These are phyloP conservation scores for Cryptoprocta ferox DNA, from an alignment of 2,797 vertebrate species.

Conservation along the genomic window DNA sequence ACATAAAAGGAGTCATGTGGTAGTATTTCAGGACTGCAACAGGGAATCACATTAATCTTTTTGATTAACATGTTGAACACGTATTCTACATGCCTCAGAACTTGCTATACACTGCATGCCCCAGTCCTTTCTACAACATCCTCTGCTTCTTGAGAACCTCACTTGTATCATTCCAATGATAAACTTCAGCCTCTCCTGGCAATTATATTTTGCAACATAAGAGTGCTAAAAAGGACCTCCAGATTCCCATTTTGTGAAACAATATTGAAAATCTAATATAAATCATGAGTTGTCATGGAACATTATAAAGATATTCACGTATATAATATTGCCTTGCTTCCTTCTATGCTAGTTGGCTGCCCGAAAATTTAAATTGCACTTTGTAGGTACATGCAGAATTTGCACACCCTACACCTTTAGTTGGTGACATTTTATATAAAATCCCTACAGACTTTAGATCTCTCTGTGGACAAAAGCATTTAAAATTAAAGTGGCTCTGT, in stretches of 20 bases:
- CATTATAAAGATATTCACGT: background rate
- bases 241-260: background rate
- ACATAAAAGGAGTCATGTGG: background rate
- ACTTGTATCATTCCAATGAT: background rate
- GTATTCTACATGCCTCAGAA: background rate
- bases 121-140: background rate
- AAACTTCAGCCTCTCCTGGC: background rate
- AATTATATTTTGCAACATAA: background rate
- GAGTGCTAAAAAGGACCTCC: background rate
- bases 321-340: background rate
- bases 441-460: slow-evolving; percentile 57
- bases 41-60: background rate
- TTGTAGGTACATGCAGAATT: slow-evolving; percentile 46
- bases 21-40: background rate
- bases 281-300: background rate
- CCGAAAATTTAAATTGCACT: slow-evolving; percentile 64
- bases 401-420: slow-evolving; percentile 30
- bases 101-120: background rate
- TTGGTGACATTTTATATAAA: slow-evolving; percentile 47
- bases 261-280: background rate
- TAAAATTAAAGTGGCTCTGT: slow-evolving; percentile 72
- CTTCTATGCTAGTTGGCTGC: background rate
- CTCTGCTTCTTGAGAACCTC: background rate
- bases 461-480: slow-evolving; percentile 70
- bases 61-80: background rate